Evolutionary conservation across 1,140 invertebrate genomes (phyloP), one percentile per base, ranked within the genome.

Genomic region (Pseudoatta argentina): DNA sequence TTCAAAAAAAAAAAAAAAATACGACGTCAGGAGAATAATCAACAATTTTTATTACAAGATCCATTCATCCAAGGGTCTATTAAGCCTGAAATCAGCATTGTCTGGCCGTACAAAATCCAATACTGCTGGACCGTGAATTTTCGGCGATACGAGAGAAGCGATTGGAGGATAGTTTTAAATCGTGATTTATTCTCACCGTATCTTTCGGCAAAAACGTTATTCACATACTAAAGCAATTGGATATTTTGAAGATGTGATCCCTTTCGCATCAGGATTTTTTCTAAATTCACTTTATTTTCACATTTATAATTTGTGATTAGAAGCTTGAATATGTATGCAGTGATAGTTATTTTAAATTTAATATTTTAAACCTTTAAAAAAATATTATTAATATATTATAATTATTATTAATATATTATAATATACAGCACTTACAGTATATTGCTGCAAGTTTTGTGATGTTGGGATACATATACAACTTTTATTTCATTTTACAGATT

Each of bases 61-160:
- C 14, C 14, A 51, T 69, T 69, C 14, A 27, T 69, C 14, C 21
- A 34, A 2, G 8, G 24, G 10, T 81, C 66, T 21, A 82, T 82
- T 82, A 82, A 73, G 18, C 18, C 12, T 34, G 76, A 66, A 79
- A 79, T 79, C 76, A 67, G 55, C 55, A 73, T 39, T 14, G 34
- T 12, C 53, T 59, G 79, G 12, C 57, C 39, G 44, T 73, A 34
- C 53, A 73, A 55, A 73, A 82, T 61, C 53, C 79, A 59, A 73
- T 73, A 82, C 14, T 34, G 39, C 24, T 73, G 55, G 24, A 73
- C 53, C 79, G 55, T 82, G 67, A 82, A 82, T 82, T 82, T 66
- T 82, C 55, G 34, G 14, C 21, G 51, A 81, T 81, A 59, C 55
- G 30, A 64, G 59, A 51, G 63, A 63, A 78, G 48, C 34, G 51